Conservation (phyloP, 2,797 vertebrate species). For the Anableps anableps region DNA sequence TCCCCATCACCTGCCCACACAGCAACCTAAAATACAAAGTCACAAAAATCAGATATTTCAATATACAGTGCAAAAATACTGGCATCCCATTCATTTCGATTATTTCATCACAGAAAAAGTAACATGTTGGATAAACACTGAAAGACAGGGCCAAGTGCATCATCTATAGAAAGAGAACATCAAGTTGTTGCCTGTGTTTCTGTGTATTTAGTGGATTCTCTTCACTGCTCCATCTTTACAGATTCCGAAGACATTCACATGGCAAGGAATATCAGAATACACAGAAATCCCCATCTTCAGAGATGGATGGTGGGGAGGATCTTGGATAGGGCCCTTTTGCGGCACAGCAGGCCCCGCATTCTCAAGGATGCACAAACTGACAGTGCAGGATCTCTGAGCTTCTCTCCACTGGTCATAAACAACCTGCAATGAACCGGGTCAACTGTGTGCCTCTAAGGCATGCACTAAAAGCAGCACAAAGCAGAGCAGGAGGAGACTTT, state of each 20-base stretch:
- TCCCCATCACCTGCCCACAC: conserved; percentile 83
- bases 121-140: neutral
- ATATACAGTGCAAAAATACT: neutral
- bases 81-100: neutral
- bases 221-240: conserved; percentile 9
- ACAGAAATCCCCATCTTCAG: conserved; percentile 73
- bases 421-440: conserved; percentile 67
- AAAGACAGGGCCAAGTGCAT: neutral
- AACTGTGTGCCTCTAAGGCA: conserved; percentile 55
- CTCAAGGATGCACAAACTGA: conserved; percentile 76
- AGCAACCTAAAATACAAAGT: conserved; percentile 79
- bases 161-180: too few species aligned
- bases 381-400: conserved; percentile 65
- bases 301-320: conserved; percentile 40
- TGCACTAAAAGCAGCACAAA: conserved; percentile 51
- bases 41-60: neutral
- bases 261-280: conserved; percentile 55
- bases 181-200: too few species aligned
- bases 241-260: conserved; percentile 40
- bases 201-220: conserved; percentile 12
- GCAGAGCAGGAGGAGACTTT: conserved; percentile 33
- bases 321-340: conserved; percentile 76
- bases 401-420: conserved; percentile 74
- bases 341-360: conserved; percentile 74
- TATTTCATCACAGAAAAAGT: neutral